phyloP scores from a whole-genome alignment of 2,797 vertebrate genomes.

The Xyrichtys novacula region DNA sequence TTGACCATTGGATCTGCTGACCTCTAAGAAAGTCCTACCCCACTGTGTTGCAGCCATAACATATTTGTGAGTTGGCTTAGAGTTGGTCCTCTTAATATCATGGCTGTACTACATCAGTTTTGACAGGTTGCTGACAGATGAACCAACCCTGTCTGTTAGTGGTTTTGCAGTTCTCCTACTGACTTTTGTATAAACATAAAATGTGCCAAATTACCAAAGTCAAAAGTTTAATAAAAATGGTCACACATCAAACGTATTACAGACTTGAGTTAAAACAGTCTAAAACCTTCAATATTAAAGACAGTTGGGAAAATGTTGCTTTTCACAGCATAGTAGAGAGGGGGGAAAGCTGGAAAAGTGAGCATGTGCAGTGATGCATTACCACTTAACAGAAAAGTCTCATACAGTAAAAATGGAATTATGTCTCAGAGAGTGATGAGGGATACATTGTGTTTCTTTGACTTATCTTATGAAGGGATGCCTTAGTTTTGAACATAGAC shows the following conservation, averaged over 20 bases:
- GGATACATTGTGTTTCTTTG: slow-evolving; percentile 70
- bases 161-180: slow-evolving; percentile 16
- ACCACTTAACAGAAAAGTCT: slow-evolving; percentile 44
- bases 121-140: slow-evolving; percentile 23
- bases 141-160: slow-evolving; percentile 13
- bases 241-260: slow-evolving; percentile 42
- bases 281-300: slow-evolving; percentile 61
- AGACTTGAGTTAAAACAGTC: slow-evolving; percentile 35
- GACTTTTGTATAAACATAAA: slow-evolving; percentile 12
- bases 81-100: slow-evolving; percentile 29
- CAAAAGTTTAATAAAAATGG: slow-evolving; percentile 40
- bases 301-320: slow-evolving; percentile 77
- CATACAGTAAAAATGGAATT: slow-evolving; percentile 83
- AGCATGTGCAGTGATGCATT: slow-evolving; percentile 79
- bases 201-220: slow-evolving; percentile 44
- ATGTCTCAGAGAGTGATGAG: slow-evolving; percentile 74
- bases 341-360: slow-evolving; percentile 51
- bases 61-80: slow-evolving; percentile 29
- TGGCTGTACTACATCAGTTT: slow-evolving; percentile 30
- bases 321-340: slow-evolving; percentile 65
- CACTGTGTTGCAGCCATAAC: slow-evolving; percentile 18
- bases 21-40: slow-evolving; percentile 20
- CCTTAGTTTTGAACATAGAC: slow-evolving; percentile 3
- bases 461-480: slow-evolving; percentile 71
- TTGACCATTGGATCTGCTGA: slow-evolving; percentile 32